Conservation (phyloP, 2,113 vertebrate species). For the Poecilia latipinna region DNA sequence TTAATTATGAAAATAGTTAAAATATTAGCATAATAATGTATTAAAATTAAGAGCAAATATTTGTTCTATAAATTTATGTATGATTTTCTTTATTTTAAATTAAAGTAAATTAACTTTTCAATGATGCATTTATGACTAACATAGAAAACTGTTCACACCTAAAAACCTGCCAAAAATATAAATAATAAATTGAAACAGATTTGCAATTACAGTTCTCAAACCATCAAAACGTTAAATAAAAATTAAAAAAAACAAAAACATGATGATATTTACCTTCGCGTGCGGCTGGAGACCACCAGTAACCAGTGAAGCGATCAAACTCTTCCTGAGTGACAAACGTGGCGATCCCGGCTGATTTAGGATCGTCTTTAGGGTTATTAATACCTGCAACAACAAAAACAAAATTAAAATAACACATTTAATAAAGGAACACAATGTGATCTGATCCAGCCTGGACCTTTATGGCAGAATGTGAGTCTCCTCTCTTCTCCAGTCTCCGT, state of each 20-base stretch:
- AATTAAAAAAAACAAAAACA: neutral
- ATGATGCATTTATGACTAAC: neutral
- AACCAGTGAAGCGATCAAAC: slow-evolving; percentile 94
- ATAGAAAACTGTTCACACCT: too few species aligned
- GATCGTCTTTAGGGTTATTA: slow-evolving; percentile 88
- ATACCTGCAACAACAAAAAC: slow-evolving; percentile 75
- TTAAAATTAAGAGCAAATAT: too few species aligned
- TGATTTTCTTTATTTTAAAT: neutral
- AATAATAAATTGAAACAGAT: too few species aligned
- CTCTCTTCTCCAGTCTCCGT: slow-evolving; percentile 87
- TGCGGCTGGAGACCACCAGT: slow-evolving; percentile 93
- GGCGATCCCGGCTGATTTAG: slow-evolving; percentile 90
- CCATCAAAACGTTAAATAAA: neutral
- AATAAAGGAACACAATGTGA: too few species aligned
- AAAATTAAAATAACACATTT: neutral
- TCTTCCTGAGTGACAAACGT: slow-evolving; percentile 98
- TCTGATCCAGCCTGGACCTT: slow-evolving; percentile 75
- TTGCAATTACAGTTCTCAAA: neutral
- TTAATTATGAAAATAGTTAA: too few species aligned
- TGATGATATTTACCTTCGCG: slow-evolving; percentile 79
- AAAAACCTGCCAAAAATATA: too few species aligned
- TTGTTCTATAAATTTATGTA: too few species aligned
- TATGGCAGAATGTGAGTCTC: slow-evolving; percentile 90
- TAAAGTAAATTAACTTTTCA: neutral
- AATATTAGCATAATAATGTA: too few species aligned